Base-by-base conservation (phyloP, 2,888 invertebrate genomes). In the Eupeodes luniger region DNA sequence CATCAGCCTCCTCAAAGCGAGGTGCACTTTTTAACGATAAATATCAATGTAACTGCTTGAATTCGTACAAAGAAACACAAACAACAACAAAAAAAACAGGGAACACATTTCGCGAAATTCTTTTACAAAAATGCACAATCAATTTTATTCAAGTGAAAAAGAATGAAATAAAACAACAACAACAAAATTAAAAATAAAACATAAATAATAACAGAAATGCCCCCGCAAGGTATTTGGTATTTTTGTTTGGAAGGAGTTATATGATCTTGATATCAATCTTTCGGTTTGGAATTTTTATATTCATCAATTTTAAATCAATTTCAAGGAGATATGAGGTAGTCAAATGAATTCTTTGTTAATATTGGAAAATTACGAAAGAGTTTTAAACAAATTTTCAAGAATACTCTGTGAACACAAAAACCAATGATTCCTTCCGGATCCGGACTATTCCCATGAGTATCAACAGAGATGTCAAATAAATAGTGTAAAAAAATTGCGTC, bases 21-120 rank as follows among this genome's bases (percentile, higher is more conserved):
- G 49, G 11, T 76, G 75, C 62, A 76, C 61, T 82, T 47, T 40
- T 61, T 57, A 59, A n/a, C 53, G 74, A 75, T 84, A 79, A 81
- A 81, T 55, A 69, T 72, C 79, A 74, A 75, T 80, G 79, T 80
- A 79, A 84, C 61, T 61, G 74, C 61, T 53, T 55, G 78, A 74
- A 55, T 72, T 64, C 70, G 57, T 27, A 27, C 49, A 49, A 14
- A 72, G 59, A 14, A 61, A 59, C 47, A 44, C 34, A 75, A 62
- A 66, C 49, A 81, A 76, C 14, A 61, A 81, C 5, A 47, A 81
- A 81, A 49, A 78, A 62, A n/a, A 14, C 59, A n/a, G n/a, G n/a
- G 70, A 77, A 81, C 81, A 81, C 72, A 85, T 85, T 81, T 78
- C 81, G 85, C 74, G 78, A 85, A 81, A 81, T 81, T 81, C 81